Percentiles rank a stretch among this genome's conserved stretches.
phyloP scores from a whole-genome alignment of 2,797 vertebrate genomes.

The Catamblyrhynchus diadema region DNA sequence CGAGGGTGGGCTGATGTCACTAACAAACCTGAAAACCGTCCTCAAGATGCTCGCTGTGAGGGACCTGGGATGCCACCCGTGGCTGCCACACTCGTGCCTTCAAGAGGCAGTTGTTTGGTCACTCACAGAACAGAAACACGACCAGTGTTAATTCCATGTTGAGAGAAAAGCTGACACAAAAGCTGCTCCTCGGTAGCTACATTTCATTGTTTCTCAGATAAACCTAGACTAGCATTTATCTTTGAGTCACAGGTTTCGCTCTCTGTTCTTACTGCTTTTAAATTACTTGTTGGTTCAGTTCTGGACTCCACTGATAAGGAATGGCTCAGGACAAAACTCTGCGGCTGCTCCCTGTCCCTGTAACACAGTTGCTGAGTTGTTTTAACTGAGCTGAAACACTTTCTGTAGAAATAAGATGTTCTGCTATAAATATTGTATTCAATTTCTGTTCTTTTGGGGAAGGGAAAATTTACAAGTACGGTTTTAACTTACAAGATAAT shows the following conservation, averaged over 20 bases:
- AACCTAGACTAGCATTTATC: conserved; percentile 39
- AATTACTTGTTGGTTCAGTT: background rate
- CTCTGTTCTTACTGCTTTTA: background rate
- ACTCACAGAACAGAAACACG: background rate
- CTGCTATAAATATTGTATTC: background rate
- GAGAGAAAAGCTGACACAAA: conserved; percentile 3
- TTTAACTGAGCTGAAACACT: background rate
- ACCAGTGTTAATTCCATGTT: rapidly evolving
- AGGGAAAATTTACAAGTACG: background rate
- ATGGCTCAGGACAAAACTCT: background rate
- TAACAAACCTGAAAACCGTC: background rate
- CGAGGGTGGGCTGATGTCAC: background rate
- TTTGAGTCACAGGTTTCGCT: background rate
- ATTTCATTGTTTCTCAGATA: conserved; percentile 38
- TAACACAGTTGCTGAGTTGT: background rate
- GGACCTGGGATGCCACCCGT: background rate
- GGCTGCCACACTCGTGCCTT: background rate
- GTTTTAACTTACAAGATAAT: background rate
- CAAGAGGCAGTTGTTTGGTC: background rate
- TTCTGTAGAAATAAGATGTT: background rate
- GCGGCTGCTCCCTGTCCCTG: rapidly evolving
- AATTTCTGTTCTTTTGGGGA: background rate
- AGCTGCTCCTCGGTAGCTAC: background rate
- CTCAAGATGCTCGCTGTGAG: background rate
- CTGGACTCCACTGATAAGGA: conserved; percentile 43